Conservation (phyloP, 2,797 vertebrate species). For the Hemibagrus guttatus region DNA sequence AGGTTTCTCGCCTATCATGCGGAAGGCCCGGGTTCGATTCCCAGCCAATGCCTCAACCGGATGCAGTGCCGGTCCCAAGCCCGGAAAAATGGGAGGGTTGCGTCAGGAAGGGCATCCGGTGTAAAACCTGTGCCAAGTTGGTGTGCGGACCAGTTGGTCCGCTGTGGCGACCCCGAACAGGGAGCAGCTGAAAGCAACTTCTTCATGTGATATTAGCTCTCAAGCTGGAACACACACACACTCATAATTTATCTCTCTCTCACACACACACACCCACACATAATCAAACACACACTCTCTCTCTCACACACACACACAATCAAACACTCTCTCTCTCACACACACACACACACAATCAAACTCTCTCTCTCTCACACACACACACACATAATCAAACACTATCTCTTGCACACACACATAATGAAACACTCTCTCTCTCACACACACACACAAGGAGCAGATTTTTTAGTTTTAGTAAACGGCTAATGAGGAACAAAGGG, state of each 20-base stretch:
- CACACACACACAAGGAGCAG: neutral
- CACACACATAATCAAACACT: neutral
- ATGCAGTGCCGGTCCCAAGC: no score
- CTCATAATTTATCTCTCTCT: neutral
- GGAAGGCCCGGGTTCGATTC: no score
- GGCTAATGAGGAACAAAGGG: constrained; percentile 41
- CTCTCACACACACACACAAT: neutral
- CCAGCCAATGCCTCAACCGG: no score
- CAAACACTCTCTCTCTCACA: neutral
- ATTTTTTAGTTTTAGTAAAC: constrained; percentile 28
- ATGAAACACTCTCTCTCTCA: neutral
- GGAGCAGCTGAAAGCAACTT: no score
- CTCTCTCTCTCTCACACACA: neutral
- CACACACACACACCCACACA: neutral
- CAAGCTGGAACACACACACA: neutral
- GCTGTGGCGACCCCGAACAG: no score
- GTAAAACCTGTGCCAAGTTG: no score
- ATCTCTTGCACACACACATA: neutral
- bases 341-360: neutral
- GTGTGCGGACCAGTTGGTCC: no score
- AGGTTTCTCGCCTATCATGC: no score
- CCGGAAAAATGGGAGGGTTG: no score
- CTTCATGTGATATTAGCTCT: no score
- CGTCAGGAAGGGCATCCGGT: no score
- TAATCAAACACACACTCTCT: neutral